phyloP scores from a whole-genome alignment of 1,140 invertebrate species.

The Pseudomyrmex dendroicus region DNA sequence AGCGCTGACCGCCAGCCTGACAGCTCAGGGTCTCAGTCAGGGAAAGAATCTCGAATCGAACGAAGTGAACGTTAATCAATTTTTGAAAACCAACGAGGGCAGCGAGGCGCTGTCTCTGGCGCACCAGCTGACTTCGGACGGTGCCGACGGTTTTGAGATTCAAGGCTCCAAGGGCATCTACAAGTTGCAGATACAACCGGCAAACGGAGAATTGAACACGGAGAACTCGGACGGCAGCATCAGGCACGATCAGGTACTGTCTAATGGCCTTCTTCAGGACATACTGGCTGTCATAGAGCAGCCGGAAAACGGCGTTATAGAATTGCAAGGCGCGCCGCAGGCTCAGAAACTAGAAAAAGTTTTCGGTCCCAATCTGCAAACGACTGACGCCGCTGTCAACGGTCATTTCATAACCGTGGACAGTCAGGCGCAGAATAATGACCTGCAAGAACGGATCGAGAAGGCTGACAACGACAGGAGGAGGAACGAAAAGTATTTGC shows the following conservation, averaged over 20 bases:
- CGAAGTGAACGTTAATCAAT: constrained; percentile 77
- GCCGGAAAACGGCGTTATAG: constrained; percentile 79
- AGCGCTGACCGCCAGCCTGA: constrained; percentile 71
- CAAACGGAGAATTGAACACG: constrained; percentile 82
- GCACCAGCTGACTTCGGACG: constrained; percentile 69
- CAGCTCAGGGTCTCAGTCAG: constrained; percentile 72
- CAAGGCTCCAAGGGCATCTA: constrained; percentile 88
- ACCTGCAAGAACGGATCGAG: constrained; percentile 58
- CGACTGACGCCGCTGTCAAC: constrained; percentile 60
- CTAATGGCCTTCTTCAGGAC: constrained; percentile 91
- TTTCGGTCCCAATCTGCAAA: constrained; percentile 70
- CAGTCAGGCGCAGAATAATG: constrained; percentile 22
- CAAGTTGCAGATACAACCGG: constrained; percentile 90
- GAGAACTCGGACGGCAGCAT: constrained; percentile 83
- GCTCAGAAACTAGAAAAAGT: constrained; percentile 72
- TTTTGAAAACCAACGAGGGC: constrained; percentile 75
- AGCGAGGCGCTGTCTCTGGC: constrained; percentile 77
- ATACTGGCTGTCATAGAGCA: constrained; percentile 91
- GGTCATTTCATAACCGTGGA: constrained; percentile 65
- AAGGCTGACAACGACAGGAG: constrained; percentile 37
- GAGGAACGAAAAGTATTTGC: constrained; percentile 40
- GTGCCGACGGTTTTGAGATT: constrained; percentile 86
- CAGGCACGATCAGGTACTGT: constrained; percentile 90
- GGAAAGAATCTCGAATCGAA: constrained; percentile 71
- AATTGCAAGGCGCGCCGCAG: constrained; percentile 75